Percentiles rank a stretch among this genome's conserved stretches.
These are phyloP conservation scores for Delia radicum DNA, from an alignment of 1,140 invertebrate species.

Conservation along the genomic window DNA sequence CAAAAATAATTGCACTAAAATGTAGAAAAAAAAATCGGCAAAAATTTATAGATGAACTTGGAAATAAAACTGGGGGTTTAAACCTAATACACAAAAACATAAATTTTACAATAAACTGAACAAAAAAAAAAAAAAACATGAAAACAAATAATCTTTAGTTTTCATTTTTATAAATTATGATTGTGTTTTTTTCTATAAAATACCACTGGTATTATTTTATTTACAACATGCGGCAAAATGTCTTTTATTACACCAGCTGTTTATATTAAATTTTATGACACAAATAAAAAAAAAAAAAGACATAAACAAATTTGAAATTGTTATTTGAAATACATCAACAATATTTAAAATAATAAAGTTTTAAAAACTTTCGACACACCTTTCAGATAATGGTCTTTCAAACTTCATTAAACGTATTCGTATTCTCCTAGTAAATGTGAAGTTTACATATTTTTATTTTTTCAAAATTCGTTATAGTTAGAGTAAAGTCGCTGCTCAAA, in stretches of 20 bases:
- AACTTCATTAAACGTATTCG: no score
- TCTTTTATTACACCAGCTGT: slow-evolving; percentile 54
- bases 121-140: background rate
- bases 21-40: background rate
- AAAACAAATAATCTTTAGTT: background rate
- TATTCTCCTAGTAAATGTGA: no score
- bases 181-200: slow-evolving; percentile 28
- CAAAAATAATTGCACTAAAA: background rate
- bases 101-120: background rate
- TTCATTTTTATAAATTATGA: slow-evolving; percentile 3
- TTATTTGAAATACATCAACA: no score
- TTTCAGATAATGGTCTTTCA: no score
- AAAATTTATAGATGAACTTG: background rate
- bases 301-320: background rate
- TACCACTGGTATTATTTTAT: slow-evolving; percentile 37
- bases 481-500: no score
- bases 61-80: background rate
- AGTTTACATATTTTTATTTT: no score
- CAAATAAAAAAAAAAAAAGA: background rate
- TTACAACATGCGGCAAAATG: slow-evolving; percentile 54
- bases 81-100: background rate
- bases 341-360: no score
- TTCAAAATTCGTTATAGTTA: no score
- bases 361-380: no score
- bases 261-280: slow-evolving; percentile 35